Evolutionary conservation across 2,888 invertebrate species (phyloP).

Genomic region (Crematogaster levior): DNA sequence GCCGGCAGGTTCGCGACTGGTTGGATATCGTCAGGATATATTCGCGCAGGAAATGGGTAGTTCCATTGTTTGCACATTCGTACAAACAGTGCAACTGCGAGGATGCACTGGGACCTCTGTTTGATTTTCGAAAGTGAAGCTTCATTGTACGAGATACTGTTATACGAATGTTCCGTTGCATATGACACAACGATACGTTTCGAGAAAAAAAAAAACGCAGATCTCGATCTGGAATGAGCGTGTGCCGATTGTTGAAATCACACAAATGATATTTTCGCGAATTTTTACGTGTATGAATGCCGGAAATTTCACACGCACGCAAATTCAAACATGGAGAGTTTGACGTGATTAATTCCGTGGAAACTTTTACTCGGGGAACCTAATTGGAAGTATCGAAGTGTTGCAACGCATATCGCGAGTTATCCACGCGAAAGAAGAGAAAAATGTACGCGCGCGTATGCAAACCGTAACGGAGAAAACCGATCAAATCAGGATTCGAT

Average conservation of each 20-base stretch:
- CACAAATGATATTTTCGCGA: constrained; percentile 8
- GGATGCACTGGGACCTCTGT: constrained; percentile 77
- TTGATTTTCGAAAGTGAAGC: constrained; percentile 83
- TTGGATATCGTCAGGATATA: constrained; percentile 78
- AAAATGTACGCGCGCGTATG: constrained; percentile 44
- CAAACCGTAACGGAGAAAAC: constrained; percentile 45
- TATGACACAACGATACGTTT: constrained; percentile 48
- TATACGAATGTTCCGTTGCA: constrained; percentile 43
- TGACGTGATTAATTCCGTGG: constrained; percentile 45
- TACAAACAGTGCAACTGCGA: constrained; percentile 79
- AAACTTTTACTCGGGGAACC: constrained; percentile 33
- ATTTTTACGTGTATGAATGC: not conserved
- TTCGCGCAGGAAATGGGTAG: constrained; percentile 78
- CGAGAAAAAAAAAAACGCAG: constrained; percentile 12
- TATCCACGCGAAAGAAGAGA: constrained; percentile 51
- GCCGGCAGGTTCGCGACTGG: constrained; percentile 77
- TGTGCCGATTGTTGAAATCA: constrained; percentile 3
- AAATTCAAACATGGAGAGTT: not conserved
- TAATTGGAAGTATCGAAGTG: constrained; percentile 43
- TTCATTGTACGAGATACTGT: constrained; percentile 68
- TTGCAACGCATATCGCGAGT: constrained; percentile 54
- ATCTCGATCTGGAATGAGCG: not conserved
- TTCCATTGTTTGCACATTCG: constrained; percentile 80
- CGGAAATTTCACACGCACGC: constrained; percentile 11
- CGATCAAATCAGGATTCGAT: constrained; percentile 68